Conservation (phyloP, 2,113 vertebrate genomes). For the Muntiacus muntjak region DNA sequence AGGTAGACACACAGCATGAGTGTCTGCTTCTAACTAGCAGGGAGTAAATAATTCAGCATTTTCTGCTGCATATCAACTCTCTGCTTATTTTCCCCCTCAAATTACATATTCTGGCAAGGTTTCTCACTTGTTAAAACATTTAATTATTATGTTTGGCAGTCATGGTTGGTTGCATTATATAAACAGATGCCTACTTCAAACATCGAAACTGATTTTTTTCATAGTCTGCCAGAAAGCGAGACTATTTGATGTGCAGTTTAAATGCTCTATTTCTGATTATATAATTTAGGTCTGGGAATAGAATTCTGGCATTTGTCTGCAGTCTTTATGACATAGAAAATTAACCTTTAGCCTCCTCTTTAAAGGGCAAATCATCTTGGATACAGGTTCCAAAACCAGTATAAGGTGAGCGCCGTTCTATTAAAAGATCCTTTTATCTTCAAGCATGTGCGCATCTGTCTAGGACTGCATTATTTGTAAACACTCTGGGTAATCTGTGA, state of each 20-base stretch:
- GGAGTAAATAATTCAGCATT: slow-evolving; percentile 68
- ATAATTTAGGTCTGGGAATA: slow-evolving; percentile 58
- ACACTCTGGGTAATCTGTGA: background rate
- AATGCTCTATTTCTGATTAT: slow-evolving; percentile 58
- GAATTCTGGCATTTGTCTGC: slow-evolving; percentile 38
- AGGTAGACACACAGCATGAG: background rate
- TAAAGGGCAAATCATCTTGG: background rate
- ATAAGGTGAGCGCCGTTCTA: background rate
- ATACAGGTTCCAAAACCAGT: background rate
- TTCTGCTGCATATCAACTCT: slow-evolving; percentile 57
- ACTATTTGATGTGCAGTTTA: slow-evolving; percentile 68
- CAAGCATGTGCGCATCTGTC: background rate
- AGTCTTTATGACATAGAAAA: slow-evolving; percentile 24
- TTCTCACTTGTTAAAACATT: slow-evolving; percentile 75
- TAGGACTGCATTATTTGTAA: background rate
- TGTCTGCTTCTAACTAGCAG: slow-evolving; percentile 9
- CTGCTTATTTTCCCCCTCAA: slow-evolving; percentile 71
- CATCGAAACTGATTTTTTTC: slow-evolving; percentile 65
- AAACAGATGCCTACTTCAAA: slow-evolving; percentile 78
- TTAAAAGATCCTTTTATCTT: background rate
- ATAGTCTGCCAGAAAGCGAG: slow-evolving; percentile 73
- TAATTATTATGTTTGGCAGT: slow-evolving; percentile 79
- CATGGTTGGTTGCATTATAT: slow-evolving; percentile 71
- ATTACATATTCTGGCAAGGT: slow-evolving; percentile 79
- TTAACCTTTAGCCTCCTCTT: slow-evolving; percentile 35